These are phyloP conservation scores for Pampus argenteus DNA, from an alignment of 2,797 vertebrate species.

Conservation along the genomic window DNA sequence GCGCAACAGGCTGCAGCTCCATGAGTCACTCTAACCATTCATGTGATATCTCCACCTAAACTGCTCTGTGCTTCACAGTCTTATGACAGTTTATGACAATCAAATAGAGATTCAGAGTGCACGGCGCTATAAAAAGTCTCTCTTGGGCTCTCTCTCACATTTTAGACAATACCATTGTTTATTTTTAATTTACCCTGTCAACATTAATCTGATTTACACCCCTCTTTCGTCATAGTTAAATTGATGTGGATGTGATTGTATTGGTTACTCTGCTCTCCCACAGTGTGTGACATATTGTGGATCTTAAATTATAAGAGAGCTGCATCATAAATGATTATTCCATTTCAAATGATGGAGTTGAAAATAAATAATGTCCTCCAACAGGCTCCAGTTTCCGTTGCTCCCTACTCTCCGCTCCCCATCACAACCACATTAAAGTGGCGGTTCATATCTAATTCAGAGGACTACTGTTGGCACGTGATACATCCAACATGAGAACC, in stretches of 20 bases:
- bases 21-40: not conserved
- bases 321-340: not conserved
- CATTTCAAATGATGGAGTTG: not conserved
- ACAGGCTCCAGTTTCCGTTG: not conserved
- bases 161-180: not conserved
- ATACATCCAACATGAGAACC: too few species aligned
- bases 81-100: not conserved
- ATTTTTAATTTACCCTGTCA: not conserved
- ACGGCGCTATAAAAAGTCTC: not conserved
- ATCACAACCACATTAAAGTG: too few species aligned
- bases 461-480: too few species aligned
- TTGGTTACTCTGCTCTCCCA: not conserved
- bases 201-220: not conserved
- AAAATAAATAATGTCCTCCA: not conserved
- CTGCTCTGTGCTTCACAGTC: not conserved
- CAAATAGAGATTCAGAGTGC: too few species aligned
- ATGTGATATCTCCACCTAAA: constrained; percentile 19
- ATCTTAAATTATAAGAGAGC: not conserved
- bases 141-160: not conserved
- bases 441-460: too few species aligned
- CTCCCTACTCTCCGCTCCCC: too few species aligned
- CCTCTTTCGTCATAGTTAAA: not conserved
- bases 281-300: not conserved
- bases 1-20: not conserved
- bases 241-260: not conserved